Base-by-base conservation (phyloP, 2,113 vertebrate genomes). In the Eidolon helvum region DNA sequence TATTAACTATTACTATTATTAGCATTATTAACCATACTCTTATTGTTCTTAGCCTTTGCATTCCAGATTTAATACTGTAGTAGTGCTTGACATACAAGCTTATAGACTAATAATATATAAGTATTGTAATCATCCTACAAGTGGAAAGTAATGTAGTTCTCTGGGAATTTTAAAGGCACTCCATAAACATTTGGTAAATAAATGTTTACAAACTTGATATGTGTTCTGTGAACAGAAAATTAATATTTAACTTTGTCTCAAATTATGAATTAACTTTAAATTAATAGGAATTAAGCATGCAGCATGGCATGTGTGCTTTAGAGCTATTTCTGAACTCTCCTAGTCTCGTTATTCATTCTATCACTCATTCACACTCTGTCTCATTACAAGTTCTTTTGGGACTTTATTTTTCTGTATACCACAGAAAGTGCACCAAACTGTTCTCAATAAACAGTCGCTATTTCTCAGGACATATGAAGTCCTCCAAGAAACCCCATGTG, bases 201-300 rank as follows among this genome's bases (percentile, higher is more conserved):
- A 87, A 74, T 9, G 33, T 80, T 88, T 79, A 71, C 21, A 75
- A 33, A 66, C 0, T 35, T 88, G 57, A 28, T 43, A 40, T 77
- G 38, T 28, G 78, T 92, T 84, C 85, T 87, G 35, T 59, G 59
- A 19, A 35, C 14, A 90, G n/a, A 92, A 84, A 57, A 63, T 2
- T 22, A 1, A 87, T 68, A 79, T 65, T 21, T 63, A 24, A 86
- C 24, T 48, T 72, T 90, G 16, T 61, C 48, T 38, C 69, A 19
- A 85, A 83, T 10, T 89, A 12, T 63, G 69, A 68, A 79, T 45
- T 95, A 68, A 63, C 48, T 91, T 93, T 57, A 80, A 91, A 79
- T 80, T 35, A 91, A 79, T 9, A 79, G 48, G 16, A 74, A 83
- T 74, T 59, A 30, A 43, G 6, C 19, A 15, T 38, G 38, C 10